Conservation (phyloP, 53 echinoderm and acorn worm genomes). For the Henricia sp. region DNA sequence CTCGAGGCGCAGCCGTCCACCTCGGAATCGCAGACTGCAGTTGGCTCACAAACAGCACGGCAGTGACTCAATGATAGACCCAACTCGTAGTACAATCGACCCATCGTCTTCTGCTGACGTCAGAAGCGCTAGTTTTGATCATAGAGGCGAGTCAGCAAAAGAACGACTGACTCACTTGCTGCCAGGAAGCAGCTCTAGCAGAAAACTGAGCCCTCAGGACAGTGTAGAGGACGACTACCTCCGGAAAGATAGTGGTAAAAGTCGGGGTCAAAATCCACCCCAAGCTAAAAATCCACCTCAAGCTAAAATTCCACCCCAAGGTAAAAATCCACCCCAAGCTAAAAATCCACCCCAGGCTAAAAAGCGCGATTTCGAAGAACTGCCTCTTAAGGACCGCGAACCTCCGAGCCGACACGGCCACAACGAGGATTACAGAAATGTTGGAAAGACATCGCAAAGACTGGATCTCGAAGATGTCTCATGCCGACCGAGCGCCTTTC, state of each 20-base stretch:
- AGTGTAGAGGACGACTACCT: constrained; percentile 96
- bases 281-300: too few relatives aligned
- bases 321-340: too few relatives aligned
- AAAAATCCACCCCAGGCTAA: too few relatives aligned
- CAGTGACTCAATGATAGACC: constrained; percentile 94
- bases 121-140: constrained; percentile 89
- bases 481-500: constrained; percentile 92
- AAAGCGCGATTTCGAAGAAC: constrained; percentile 8
- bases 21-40: constrained; percentile 80
- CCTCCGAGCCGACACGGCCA: constrained; percentile 37
- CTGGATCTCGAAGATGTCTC: constrained; percentile 87
- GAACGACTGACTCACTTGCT: constrained; percentile 81
- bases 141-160: constrained; percentile 81
- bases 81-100: constrained; percentile 67
- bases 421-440: constrained; percentile 15
- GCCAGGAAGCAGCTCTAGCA: constrained; percentile 45
- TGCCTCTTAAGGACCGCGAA: constrained; percentile 42
- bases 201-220: constrained; percentile 80
- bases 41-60: constrained; percentile 95
- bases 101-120: constrained; percentile 68
- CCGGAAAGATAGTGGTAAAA: constrained; percentile 74
- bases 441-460: constrained; percentile 39
- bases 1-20: constrained; percentile 76
- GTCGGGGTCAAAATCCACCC: constrained; percentile 60
- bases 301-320: too few relatives aligned